These are phyloP conservation scores for Saxicola maurus DNA, from an alignment of 2,797 vertebrate genomes.

Conservation along the genomic window DNA sequence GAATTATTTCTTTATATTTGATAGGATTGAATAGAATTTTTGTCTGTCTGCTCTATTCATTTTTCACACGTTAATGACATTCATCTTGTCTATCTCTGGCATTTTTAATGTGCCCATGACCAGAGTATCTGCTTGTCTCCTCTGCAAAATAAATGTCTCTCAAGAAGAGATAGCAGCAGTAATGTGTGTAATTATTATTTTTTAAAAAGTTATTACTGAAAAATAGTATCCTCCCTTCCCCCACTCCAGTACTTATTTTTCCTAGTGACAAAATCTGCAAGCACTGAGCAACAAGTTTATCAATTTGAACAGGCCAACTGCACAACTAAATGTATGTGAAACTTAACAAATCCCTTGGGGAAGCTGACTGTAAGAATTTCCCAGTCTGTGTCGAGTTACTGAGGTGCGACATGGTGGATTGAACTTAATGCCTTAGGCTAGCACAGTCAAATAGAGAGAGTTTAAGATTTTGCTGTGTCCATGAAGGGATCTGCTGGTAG, in stretches of 20 bases:
- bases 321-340: conserved; percentile 86
- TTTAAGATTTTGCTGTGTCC: conserved; percentile 77
- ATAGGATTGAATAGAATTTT: conserved; percentile 30
- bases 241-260: conserved; percentile 58
- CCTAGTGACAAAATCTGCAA: conserved; percentile 65
- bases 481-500: conserved; percentile 73
- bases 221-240: conserved; percentile 43
- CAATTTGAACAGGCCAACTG: conserved; percentile 85
- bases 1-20: conserved; percentile 31
- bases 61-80: conserved; percentile 50
- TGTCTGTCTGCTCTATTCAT: conserved; percentile 39
- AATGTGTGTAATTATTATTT: conserved; percentile 59
- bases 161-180: conserved; percentile 52
- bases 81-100: conserved; percentile 16
- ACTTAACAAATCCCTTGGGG: conserved; percentile 87
- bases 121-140: conserved; percentile 16
- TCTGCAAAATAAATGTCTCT: conserved; percentile 66
- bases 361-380: conserved; percentile 83
- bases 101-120: conserved; percentile 38
- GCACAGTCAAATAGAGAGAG: conserved; percentile 83
- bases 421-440: conserved; percentile 85
- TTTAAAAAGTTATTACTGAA: background rate
- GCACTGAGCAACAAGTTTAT: conserved; percentile 82
- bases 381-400: conserved; percentile 80
- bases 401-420: conserved; percentile 84